These are phyloP conservation scores for Percina caprodes DNA, from an alignment of 2,113 vertebrate species.

Conservation along the genomic window DNA sequence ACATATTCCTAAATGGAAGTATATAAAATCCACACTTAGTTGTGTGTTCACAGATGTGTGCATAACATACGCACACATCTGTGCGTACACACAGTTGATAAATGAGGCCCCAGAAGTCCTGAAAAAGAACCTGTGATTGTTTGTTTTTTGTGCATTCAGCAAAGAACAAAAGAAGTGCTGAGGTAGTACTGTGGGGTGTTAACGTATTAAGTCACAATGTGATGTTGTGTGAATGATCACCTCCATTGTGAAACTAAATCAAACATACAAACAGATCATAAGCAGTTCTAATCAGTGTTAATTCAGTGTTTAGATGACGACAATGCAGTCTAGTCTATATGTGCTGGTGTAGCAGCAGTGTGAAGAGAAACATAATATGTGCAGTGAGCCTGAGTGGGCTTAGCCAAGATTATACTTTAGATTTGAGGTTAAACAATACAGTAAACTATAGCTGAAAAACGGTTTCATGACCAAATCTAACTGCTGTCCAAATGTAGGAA, in stretches of 20 bases:
- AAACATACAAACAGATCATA: slow-evolving; percentile 24
- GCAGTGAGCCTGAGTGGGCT: neutral
- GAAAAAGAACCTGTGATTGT: neutral
- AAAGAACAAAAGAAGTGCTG: slow-evolving; percentile 31
- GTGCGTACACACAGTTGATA: too few relatives aligned
- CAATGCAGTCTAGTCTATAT: slow-evolving; percentile 21
- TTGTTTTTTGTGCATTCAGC: slow-evolving; percentile 14
- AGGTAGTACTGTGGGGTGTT: neutral
- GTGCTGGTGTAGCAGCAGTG: neutral
- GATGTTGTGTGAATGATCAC: slow-evolving; percentile 20
- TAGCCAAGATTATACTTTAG: neutral
- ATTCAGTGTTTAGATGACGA: slow-evolving; percentile 13
- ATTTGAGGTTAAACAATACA: neutral
- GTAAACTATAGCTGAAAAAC: neutral
- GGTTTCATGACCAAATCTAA: neutral
- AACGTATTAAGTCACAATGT: slow-evolving; percentile 16
- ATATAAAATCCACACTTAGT: too few relatives aligned
- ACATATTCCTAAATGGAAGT: too few relatives aligned
- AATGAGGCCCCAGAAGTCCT: neutral
- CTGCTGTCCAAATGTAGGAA: neutral
- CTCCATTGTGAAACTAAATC: slow-evolving; percentile 23
- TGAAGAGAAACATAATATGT: neutral
- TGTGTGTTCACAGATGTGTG: too few relatives aligned
- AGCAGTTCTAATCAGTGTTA: neutral
- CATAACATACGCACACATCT: too few relatives aligned